Evolutionary conservation across 2,888 invertebrate species (phyloP), one percentile per base, ranked within the genome.

Genomic region (Arrhopalites spinosus): DNA sequence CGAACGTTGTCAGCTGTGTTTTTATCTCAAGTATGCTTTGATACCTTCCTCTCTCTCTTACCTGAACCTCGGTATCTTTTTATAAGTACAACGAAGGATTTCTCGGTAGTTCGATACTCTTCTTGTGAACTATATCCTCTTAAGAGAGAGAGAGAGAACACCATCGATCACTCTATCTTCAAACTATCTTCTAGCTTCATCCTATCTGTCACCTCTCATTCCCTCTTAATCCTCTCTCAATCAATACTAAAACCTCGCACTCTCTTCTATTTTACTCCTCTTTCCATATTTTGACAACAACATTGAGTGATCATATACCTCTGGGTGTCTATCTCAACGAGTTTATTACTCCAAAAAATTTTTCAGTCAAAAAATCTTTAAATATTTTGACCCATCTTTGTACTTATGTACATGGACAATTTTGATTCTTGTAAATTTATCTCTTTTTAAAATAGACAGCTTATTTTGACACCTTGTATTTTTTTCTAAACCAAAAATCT

Each of bases 1-100:
- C 73, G 74, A 75, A 77, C 72, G 61, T 63, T 76, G 78, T 78
- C 78, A 78, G 78, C 76, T 78, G 78, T 78, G 74, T 70, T 71
- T 77, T 77, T 66, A 72, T 74, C 64, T 77, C 56, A 64, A 63
- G 64, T 30, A 75, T 75, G 77, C 71, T 77, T 77, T 74, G 72
- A 77, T 77, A 72, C 77, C 73, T 67, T 77, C 70, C 43, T 61
- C 61, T n/a, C 47, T 43, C 53, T 50, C 53, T 11, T 69, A 53
- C 69, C 69, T 66, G 53, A 69, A 50, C 27, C 23, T 36, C 36
- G 36, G 36, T 36, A 36, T 36, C 36, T 36, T 36, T 36, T 53
- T n/a, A 11, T 13, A 61, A 25, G 7, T 29, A 1, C 11, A 15
- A 5, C 3, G 15, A 8, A 3, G 50, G 50, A 50, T n/a, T 53